Conservation (phyloP, 2,888 invertebrate genomes). For the Pocota personata region DNA sequence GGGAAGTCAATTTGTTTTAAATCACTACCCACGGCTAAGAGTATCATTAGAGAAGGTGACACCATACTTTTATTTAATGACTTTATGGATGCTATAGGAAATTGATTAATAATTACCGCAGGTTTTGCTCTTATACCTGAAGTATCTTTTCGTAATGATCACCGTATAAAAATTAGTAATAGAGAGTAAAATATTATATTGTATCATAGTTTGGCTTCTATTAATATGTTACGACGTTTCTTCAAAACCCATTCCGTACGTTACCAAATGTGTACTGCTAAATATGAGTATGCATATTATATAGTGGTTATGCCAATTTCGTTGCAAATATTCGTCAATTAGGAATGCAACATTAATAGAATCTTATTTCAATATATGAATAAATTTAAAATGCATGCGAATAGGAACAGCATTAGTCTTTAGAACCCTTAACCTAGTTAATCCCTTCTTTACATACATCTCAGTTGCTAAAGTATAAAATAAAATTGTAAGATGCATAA, state of each 20-base stretch:
- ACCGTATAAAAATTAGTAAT: background rate
- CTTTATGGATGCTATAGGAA: background rate
- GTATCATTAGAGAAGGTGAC: constrained; percentile 10
- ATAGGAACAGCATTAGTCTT: background rate
- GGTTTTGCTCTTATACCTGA: too few species aligned
- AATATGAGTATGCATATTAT: background rate
- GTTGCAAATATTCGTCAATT: constrained; percentile 24
- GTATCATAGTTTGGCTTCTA: too few species aligned
- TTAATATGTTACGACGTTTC: too few species aligned
- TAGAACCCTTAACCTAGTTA: constrained; percentile 16
- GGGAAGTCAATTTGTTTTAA: constrained; percentile 28
- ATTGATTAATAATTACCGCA: background rate
- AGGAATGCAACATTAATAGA: constrained; percentile 10
- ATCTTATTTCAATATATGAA: background rate
- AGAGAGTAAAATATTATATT: too few species aligned
- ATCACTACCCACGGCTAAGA: background rate
- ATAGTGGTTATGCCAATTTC: background rate
- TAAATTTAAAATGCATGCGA: background rate
- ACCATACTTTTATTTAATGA: background rate
- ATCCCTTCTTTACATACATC: constrained; percentile 26
- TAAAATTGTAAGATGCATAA: constrained; percentile 30
- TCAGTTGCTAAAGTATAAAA: background rate
- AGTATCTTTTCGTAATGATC: background rate
- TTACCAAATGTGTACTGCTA: too few species aligned
- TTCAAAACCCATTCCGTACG: too few species aligned